Conservation (phyloP, 2,888 invertebrate genomes). For the Lymantria monacha region DNA sequence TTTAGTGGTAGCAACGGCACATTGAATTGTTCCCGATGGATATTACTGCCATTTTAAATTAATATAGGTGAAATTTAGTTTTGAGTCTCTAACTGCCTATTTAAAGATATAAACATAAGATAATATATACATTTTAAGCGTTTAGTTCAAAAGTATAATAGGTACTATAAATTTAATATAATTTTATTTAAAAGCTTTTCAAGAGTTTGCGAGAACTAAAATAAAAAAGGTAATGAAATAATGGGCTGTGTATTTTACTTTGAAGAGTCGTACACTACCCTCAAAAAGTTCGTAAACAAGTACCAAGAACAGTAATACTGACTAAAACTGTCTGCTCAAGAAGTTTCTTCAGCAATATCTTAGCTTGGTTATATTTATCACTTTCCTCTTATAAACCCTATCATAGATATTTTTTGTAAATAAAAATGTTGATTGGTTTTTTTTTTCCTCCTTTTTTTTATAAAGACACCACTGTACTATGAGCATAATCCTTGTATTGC, state of each 20-base stretch:
- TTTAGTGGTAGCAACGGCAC: no score
- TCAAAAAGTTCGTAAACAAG: constrained; percentile 11
- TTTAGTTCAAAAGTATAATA: not conserved
- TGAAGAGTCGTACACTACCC: constrained; percentile 4
- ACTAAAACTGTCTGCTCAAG: constrained; percentile 12
- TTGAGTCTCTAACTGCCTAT: no score
- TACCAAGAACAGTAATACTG: constrained; percentile 4
- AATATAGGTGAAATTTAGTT: no score
- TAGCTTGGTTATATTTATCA: not conserved
- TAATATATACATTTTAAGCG: no score
- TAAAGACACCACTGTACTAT: no score
- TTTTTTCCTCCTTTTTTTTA: no score
- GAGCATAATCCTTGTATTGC: no score
- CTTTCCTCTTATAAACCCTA: not conserved
- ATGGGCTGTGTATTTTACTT: not conserved
- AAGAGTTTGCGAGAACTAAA: not conserved
- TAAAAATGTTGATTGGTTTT: no score
- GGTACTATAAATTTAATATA: not conserved
- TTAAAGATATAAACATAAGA: no score
- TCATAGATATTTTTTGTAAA: not conserved
- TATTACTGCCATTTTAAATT: no score
- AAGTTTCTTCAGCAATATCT: constrained; percentile 16
- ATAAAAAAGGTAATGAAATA: not conserved
- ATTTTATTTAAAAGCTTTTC: not conserved
- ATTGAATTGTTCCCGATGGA: no score